These are phyloP conservation scores for Mugil cephalus DNA, from an alignment of 2,113 vertebrate species.

Conservation along the genomic window DNA sequence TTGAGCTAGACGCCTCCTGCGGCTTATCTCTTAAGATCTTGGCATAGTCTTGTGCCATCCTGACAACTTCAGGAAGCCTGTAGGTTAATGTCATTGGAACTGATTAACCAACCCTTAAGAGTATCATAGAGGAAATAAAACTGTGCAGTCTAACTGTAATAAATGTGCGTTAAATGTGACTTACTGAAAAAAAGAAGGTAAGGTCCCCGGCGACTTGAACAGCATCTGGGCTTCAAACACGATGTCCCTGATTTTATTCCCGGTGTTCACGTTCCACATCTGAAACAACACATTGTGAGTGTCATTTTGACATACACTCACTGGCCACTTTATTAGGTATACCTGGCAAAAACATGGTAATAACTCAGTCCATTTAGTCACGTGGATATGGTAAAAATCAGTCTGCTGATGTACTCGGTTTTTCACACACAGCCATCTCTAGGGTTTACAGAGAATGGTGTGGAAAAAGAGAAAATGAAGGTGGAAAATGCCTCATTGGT, in stretches of 20 bases:
- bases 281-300: constrained; percentile 10
- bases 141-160: background rate
- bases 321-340: no score
- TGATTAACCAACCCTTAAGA: background rate
- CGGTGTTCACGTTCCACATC: constrained; percentile 15
- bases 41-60: background rate
- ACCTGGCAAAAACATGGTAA: no score
- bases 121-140: background rate
- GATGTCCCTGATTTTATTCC: constrained; percentile 10
- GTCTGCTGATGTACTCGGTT: no score
- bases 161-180: constrained; percentile 10
- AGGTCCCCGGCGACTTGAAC: background rate
- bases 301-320: background rate
- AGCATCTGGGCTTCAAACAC: constrained; percentile 6
- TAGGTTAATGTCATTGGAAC: background rate
- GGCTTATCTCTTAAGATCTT: background rate
- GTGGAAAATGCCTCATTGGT: no score
- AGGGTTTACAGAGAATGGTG: no score
- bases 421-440: no score
- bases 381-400: no score
- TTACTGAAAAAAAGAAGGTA: constrained; percentile 18
- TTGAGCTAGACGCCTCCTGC: background rate
- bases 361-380: no score
- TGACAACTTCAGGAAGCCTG: background rate
- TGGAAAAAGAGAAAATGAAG: no score